phyloP scores from a whole-genome alignment of 2,888 invertebrate genomes.

The Limenitis arthemis region DNA sequence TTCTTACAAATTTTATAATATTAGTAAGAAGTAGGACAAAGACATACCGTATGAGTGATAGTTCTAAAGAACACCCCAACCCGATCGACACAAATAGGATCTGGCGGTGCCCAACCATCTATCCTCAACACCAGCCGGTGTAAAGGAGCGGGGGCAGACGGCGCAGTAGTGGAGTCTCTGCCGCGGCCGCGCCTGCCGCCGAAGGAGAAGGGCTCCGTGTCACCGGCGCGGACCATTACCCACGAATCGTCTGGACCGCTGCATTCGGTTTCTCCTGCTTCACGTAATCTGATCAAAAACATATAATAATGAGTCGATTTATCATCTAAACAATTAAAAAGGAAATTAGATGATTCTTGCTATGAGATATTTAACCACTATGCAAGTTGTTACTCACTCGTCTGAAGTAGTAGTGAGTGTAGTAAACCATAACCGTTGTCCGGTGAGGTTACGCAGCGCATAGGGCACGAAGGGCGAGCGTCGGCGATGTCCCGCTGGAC shows the following conservation, averaged over 20 bases:
- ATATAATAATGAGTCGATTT: too few species aligned
- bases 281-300: slow-evolving; percentile 34
- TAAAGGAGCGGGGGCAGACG: slow-evolving; percentile 81
- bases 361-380: neutral
- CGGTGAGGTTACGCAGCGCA: slow-evolving; percentile 93
- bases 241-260: slow-evolving; percentile 74
- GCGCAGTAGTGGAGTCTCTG: slow-evolving; percentile 78
- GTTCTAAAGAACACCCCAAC: slow-evolving; percentile 94
- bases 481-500: slow-evolving; percentile 76
- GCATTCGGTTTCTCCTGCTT: slow-evolving; percentile 30
- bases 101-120: slow-evolving; percentile 89
- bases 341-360: neutral
- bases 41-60: slow-evolving; percentile 43
- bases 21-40: too few species aligned
- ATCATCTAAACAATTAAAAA: neutral
- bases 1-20: too few species aligned
- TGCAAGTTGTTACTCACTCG: slow-evolving; percentile 42
- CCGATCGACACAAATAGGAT: slow-evolving; percentile 94
- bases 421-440: slow-evolving; percentile 87
- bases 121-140: slow-evolving; percentile 93
- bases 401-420: slow-evolving; percentile 83
- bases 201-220: slow-evolving; percentile 90
- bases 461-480: slow-evolving; percentile 96
- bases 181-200: slow-evolving; percentile 80
- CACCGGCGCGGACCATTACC: slow-evolving; percentile 80